Evolutionary conservation across 1,140 invertebrate genomes (phyloP).

Genomic region (Drosophila guanche): DNA sequence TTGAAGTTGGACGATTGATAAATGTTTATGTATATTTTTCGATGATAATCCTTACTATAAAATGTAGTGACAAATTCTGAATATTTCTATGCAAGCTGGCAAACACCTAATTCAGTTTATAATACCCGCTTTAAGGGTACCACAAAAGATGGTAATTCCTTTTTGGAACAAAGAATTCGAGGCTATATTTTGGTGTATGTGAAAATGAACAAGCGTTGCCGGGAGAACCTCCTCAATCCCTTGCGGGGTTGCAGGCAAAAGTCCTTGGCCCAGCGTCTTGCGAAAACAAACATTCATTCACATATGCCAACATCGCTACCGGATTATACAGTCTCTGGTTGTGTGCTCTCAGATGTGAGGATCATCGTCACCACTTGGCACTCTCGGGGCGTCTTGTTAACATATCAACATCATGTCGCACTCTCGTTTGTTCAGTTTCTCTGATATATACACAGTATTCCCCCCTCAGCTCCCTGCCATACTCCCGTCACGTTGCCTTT

Average conservation of each 20-base stretch:
- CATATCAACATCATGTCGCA: constrained; percentile 82
- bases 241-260: constrained; percentile 6
- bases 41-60: too few relatives aligned
- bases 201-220: constrained; percentile 47
- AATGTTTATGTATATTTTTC: too few relatives aligned
- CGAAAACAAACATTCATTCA: constrained; percentile 73
- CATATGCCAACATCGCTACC: constrained; percentile 74
- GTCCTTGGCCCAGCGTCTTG: constrained; percentile 55
- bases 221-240: constrained; percentile 21
- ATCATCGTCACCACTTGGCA: constrained; percentile 69
- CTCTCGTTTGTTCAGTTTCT: constrained; percentile 56
- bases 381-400: constrained; percentile 79
- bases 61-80: too few relatives aligned
- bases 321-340: constrained; percentile 46
- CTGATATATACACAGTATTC: constrained; percentile 17
- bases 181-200: constrained; percentile 25
- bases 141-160: constrained; percentile 11
- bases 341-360: constrained; percentile 22
- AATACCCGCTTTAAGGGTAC: not conserved
- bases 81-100: too few relatives aligned
- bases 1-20: too few relatives aligned
- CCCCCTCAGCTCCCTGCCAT: constrained; percentile 11
- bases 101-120: not conserved
- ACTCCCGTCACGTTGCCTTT: constrained; percentile 42
- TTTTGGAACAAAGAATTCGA: constrained; percentile 4